phyloP scores from a whole-genome alignment of 2,113 vertebrate genomes.

The Acanthisitta chloris region DNA sequence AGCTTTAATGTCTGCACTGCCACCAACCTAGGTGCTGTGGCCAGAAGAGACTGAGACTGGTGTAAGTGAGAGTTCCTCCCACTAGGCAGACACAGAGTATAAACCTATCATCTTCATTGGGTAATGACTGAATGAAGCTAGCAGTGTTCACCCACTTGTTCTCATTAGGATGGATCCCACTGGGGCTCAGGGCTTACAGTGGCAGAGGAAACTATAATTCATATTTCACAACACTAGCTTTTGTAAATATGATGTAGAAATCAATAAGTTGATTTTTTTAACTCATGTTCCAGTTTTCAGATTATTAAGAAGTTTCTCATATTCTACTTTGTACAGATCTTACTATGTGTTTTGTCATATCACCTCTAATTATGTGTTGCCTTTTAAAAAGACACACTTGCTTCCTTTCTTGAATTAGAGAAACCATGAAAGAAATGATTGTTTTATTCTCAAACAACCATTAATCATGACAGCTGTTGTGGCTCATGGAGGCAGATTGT shows the following conservation, averaged over 20 bases:
- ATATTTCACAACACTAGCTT: not conserved
- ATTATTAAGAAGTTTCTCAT: conserved; percentile 35
- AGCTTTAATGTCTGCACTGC: not conserved
- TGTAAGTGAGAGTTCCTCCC: not conserved
- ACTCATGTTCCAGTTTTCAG: conserved; percentile 6
- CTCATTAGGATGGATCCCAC: not conserved
- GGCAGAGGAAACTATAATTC: not conserved
- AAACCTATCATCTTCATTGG: not conserved
- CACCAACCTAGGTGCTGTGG: not conserved
- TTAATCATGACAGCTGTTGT: conserved; percentile 48
- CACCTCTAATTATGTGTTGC: not conserved
- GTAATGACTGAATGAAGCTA: not conserved
- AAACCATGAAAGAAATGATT: conserved; percentile 18
- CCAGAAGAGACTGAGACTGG: not conserved
- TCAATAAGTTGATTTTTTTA: conserved; percentile 22
- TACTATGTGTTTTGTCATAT: not conserved
- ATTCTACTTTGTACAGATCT: not conserved
- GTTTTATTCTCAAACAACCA: conserved; percentile 30
- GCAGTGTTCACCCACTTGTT: not conserved
- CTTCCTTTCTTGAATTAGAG: conserved; percentile 46
- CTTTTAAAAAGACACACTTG: not conserved
- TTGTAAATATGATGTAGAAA: conserved; percentile 48
- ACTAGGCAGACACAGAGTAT: not conserved
- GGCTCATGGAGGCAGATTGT: conserved; percentile 11
- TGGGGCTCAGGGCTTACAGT: not conserved